Conservation (phyloP, 2,113 vertebrate species). For the Amblyornis subalaris region DNA sequence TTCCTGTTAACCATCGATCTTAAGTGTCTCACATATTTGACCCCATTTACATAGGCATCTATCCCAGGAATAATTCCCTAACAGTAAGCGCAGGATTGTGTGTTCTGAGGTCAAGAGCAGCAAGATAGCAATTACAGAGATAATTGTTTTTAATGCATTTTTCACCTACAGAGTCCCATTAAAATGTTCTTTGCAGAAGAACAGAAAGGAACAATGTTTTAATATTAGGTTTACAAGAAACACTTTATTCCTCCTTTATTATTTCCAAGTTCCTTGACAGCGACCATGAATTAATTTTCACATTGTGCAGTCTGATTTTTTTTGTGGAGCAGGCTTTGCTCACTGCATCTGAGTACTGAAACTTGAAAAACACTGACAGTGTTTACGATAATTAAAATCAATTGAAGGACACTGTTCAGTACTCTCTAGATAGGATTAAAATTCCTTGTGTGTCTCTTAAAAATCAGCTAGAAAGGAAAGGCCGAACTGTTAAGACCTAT, state of each 20-base stretch:
- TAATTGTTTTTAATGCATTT: conserved; percentile 55
- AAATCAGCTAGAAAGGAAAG: not conserved
- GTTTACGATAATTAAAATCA: not conserved
- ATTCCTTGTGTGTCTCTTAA: not conserved
- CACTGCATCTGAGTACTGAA: not conserved
- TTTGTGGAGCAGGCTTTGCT: not conserved
- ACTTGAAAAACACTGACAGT: not conserved
- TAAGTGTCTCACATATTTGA: not conserved
- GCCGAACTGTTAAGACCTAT: not conserved
- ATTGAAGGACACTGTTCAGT: not conserved
- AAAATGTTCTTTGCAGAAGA: conserved; percentile 36
- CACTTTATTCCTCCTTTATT: conserved; percentile 15
- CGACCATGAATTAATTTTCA: conserved; percentile 25
- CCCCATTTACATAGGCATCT: not conserved
- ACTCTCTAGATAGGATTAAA: not conserved
- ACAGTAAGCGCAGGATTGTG: not conserved
- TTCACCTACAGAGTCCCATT: conserved; percentile 38
- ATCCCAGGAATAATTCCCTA: not conserved
- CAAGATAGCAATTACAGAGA: conserved; percentile 39
- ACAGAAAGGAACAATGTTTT: conserved; percentile 36
- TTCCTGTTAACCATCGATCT: not conserved
- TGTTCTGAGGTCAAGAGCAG: conserved; percentile 27
- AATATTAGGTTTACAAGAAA: conserved; percentile 45
- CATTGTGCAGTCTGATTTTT: not conserved
- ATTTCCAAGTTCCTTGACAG: conserved; percentile 16